Percentiles rank a stretch among this genome's conserved stretches.
These are phyloP conservation scores for Microtus pennsylvanicus DNA, from an alignment of 2,113 vertebrate genomes.

Conservation along the genomic window DNA sequence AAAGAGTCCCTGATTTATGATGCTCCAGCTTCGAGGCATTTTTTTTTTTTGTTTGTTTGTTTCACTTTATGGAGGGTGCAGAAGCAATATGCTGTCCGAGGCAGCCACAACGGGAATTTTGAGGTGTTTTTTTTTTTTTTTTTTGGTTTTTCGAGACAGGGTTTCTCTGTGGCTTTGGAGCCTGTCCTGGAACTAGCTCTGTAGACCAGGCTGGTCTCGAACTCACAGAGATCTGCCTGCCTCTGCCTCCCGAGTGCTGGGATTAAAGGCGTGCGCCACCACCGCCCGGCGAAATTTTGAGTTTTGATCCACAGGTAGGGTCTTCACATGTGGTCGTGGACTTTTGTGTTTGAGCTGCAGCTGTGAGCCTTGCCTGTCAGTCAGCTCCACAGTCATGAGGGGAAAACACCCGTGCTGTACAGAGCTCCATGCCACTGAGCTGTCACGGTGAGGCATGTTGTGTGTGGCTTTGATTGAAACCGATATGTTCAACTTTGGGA, in stretches of 20 bases:
- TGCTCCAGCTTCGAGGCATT: no score
- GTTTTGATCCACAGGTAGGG: background rate
- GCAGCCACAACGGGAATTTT: background rate
- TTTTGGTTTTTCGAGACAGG: no score
- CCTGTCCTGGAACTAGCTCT: no score
- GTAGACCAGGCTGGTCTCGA: no score
- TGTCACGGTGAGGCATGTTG: background rate
- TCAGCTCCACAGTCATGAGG: background rate
- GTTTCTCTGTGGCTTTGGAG: no score
- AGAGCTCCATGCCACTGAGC: background rate
- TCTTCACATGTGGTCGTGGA: no score
- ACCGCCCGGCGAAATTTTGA: background rate
- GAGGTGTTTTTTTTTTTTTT: background rate
- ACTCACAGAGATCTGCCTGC: no score
- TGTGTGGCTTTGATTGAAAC: background rate
- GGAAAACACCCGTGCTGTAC: background rate
- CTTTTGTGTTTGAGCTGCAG: no score
- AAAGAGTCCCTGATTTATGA: background rate
- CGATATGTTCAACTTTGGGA: background rate
- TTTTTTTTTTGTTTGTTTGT: background rate
- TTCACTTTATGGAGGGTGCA: background rate
- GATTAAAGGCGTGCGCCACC: no score
- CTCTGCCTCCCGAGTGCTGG: no score
- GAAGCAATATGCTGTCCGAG: background rate
- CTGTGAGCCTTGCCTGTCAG: background rate